Evolutionary conservation across 2,888 invertebrate genomes (phyloP).

Genomic region (Malacosoma neustria): DNA sequence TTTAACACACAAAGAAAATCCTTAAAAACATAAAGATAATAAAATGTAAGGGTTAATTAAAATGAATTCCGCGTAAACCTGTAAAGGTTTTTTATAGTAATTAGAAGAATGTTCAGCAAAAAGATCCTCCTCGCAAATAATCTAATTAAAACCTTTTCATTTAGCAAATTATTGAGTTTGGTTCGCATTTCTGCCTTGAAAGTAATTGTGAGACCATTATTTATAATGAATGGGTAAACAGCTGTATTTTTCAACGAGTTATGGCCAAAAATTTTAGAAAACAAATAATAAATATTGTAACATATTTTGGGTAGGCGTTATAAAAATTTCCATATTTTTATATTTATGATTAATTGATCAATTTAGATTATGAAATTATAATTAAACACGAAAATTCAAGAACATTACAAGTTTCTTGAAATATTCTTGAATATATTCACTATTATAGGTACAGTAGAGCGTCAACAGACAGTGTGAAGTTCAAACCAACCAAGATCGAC

Average conservation of each 20-base stretch:
- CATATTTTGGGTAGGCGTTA: no score
- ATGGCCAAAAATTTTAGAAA: not conserved
- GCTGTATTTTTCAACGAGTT: not conserved
- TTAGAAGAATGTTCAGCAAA: not conserved
- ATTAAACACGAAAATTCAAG: no score
- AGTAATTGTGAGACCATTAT: not conserved
- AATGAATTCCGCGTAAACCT: not conserved
- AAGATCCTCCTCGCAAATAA: not conserved
- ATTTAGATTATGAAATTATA: no score
- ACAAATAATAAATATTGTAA: no score
- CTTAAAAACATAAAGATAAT: not conserved
- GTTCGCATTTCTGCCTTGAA: slow-evolving; percentile 1
- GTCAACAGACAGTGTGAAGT: no score
- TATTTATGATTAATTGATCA: no score
- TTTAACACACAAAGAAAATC: not conserved
- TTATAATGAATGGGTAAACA: not conserved
- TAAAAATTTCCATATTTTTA: no score
- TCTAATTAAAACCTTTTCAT: slow-evolving; percentile 3
- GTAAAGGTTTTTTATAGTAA: not conserved
- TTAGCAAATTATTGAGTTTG: slow-evolving; percentile 8
- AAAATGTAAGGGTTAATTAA: slow-evolving; percentile 2
- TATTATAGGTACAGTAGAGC: no score
- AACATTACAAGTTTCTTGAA: no score
- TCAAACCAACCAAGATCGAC: no score
- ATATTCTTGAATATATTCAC: no score